These are phyloP conservation scores for Busseola fusca DNA, from an alignment of 2,888 invertebrate species.

Conservation along the genomic window DNA sequence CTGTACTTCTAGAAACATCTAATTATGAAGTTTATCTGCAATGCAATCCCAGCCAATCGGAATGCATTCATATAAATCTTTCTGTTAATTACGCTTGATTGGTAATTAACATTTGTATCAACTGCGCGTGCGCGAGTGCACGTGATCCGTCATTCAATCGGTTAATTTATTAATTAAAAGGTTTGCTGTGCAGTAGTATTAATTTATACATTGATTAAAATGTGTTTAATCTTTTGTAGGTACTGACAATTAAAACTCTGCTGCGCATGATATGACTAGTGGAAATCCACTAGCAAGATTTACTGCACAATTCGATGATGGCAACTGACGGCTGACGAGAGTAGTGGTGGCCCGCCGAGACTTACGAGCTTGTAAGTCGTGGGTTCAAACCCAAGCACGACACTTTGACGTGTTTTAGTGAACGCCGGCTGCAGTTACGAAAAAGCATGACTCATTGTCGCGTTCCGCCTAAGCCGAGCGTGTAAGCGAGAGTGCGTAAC, in stretches of 20 bases:
- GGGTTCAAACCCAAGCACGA: too few species aligned
- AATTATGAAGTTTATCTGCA: slow-evolving; percentile 5
- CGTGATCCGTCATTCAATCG: slow-evolving; percentile 45
- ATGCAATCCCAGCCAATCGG: slow-evolving; percentile 23
- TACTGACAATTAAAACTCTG: slow-evolving; percentile 1
- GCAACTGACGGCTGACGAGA: neutral
- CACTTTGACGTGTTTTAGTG: too few species aligned
- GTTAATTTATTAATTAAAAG: slow-evolving; percentile 45
- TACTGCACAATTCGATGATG: neutral
- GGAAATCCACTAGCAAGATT: neutral
- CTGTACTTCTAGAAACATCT: slow-evolving; percentile 9
- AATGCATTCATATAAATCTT: slow-evolving; percentile 51
- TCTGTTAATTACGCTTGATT: slow-evolving; percentile 46
- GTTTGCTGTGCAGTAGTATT: slow-evolving; percentile 17
- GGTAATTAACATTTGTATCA: slow-evolving; percentile 41
- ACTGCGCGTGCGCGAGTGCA: slow-evolving; percentile 30
- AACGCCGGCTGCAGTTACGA: too few species aligned
- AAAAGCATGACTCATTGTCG: too few species aligned
- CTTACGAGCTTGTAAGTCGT: too few species aligned
- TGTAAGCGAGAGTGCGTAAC: too few species aligned
- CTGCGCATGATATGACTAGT: neutral
- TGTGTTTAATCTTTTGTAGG: slow-evolving; percentile 38
- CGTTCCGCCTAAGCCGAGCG: too few species aligned
- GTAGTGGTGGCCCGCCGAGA: too few species aligned
- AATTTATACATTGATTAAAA: slow-evolving; percentile 34